Conservation (phyloP, 2,113 vertebrate species). For the Helogale parvula region DNA sequence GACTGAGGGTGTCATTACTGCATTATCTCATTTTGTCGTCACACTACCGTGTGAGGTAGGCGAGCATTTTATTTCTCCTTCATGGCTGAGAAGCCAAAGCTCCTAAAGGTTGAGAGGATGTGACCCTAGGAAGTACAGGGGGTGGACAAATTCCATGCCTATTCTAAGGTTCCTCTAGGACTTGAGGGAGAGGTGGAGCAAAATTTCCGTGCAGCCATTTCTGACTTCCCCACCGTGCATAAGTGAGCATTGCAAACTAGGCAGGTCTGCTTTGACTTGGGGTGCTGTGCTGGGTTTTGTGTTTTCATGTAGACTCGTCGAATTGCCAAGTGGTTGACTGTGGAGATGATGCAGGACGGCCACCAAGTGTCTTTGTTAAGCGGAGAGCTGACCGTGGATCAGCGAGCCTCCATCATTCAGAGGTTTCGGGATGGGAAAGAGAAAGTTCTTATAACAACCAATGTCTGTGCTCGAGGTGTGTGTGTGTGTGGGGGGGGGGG, state of each 20-base stretch:
- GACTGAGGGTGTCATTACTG: background rate
- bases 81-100: background rate
- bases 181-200: background rate
- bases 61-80: background rate
- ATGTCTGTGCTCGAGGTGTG: conserved; percentile 88
- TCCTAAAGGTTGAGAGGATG: background rate
- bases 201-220: background rate
- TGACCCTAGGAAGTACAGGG: background rate
- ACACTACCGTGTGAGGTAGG: background rate
- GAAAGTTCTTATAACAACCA: conserved; percentile 89
- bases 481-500: no score
- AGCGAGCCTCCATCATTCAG: conserved; percentile 85
- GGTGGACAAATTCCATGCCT: background rate
- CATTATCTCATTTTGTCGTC: background rate
- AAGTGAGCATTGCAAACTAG: rapidly evolving
- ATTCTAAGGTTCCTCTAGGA: background rate
- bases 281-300: background rate
- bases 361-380: conserved; percentile 86
- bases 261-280: background rate
- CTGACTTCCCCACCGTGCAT: rapidly evolving
- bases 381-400: conserved; percentile 81
- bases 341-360: conserved; percentile 80
- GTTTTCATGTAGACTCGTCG: conserved; percentile 78
- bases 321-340: conserved; percentile 81
- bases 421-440: conserved; percentile 86